phyloP scores from a whole-genome alignment of 92 coral and sea anemone genomes.

The Phenganax marumi region DNA sequence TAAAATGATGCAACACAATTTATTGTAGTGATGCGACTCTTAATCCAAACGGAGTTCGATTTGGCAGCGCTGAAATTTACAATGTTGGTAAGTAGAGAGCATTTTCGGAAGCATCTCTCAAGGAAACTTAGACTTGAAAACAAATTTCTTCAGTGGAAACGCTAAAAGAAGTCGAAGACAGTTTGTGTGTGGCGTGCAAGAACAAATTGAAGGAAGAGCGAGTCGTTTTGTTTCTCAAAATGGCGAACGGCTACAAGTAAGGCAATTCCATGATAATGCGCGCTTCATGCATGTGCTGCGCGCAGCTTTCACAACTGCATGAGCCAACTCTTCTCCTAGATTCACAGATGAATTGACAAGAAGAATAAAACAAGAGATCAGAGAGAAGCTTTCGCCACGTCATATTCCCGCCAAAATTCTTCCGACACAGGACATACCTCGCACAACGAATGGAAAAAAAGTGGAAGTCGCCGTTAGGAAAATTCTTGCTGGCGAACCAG shows the following conservation, averaged over 20 bases:
- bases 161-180: slow-evolving; percentile 84
- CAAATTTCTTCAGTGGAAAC: slow-evolving; percentile 61
- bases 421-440: slow-evolving; percentile 91
- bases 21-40: slow-evolving; percentile 83
- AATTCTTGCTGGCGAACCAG: slow-evolving; percentile 74
- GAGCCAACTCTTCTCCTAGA: slow-evolving; percentile 29
- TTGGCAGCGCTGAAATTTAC: slow-evolving; percentile 98
- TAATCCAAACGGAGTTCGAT: slow-evolving; percentile 94
- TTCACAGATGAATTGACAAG: slow-evolving; percentile 58
- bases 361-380: slow-evolving; percentile 60
- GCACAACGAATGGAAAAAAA: slow-evolving; percentile 95
- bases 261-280: neutral
- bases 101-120: neutral
- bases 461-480: slow-evolving; percentile 95
- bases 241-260: slow-evolving; percentile 74
- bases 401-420: slow-evolving; percentile 84
- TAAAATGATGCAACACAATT: neutral
- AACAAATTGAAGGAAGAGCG: slow-evolving; percentile 68
- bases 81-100: slow-evolving; percentile 66
- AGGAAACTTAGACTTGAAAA: neutral
- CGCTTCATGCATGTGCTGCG: neutral
- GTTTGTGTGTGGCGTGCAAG: slow-evolving; percentile 85
- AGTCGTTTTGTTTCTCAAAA: slow-evolving; percentile 83
- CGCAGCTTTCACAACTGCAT: neutral
- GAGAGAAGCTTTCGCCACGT: slow-evolving; percentile 78